These are phyloP conservation scores for Benitochromis conjunctus DNA, from an alignment of 2,113 vertebrate species.

Conservation along the genomic window DNA sequence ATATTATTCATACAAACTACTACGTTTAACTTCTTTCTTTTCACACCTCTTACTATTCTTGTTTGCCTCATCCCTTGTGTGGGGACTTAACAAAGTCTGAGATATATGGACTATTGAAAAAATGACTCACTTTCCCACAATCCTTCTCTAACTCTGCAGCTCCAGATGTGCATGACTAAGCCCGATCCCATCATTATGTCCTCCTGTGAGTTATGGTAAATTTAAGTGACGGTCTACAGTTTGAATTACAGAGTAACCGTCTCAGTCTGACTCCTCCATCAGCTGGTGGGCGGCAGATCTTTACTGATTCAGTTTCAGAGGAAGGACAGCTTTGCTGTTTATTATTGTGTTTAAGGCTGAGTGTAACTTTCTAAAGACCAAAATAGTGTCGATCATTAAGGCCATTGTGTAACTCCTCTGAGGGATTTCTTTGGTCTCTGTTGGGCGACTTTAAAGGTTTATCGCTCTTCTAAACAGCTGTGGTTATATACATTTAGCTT, in stretches of 20 bases:
- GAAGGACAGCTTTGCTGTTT: not conserved
- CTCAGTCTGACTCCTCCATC: not conserved
- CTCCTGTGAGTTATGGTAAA: not conserved
- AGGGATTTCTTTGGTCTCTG: not conserved
- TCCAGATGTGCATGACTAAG: not conserved
- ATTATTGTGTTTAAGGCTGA: not conserved
- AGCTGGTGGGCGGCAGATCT: not conserved
- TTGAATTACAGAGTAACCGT: not conserved
- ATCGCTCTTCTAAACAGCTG: not conserved
- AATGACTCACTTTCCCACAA: not conserved
- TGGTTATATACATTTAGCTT: not conserved
- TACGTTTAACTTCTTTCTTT: not conserved
- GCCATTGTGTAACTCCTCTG: not conserved
- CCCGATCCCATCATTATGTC: not conserved
- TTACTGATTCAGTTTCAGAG: not conserved
- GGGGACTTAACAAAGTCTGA: not conserved
- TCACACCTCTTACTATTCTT: rapidly evolving
- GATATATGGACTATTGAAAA: not conserved
- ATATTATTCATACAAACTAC: not conserved
- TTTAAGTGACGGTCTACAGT: not conserved
- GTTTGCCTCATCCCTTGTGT: not conserved
- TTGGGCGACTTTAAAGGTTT: not conserved
- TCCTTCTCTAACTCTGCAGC: not conserved
- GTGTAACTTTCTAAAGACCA: not conserved
- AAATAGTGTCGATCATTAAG: not conserved